Conservation (phyloP, 1,140 invertebrate species). For the Lycorma delicatula region DNA sequence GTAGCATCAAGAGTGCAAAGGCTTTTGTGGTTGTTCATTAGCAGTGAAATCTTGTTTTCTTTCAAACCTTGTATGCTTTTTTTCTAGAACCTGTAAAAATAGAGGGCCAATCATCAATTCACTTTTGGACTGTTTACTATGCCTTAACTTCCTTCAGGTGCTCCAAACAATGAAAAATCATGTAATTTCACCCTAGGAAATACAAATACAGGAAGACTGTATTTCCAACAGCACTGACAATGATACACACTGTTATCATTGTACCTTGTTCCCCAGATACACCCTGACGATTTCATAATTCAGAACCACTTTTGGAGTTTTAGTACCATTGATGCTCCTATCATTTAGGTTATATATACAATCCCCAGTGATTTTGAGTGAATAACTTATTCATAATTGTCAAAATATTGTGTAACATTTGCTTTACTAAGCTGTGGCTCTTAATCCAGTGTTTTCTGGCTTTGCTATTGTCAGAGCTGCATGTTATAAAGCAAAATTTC, state of each 20-base stretch:
- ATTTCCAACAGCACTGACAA: constrained; percentile 29
- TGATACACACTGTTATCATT: constrained; percentile 26
- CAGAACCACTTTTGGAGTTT: constrained; percentile 30
- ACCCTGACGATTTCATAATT: constrained; percentile 20
- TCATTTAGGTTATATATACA: constrained; percentile 31
- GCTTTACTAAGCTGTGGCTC: constrained; percentile 29
- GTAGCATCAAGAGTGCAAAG: too few relatives aligned
- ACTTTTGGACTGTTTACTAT: constrained; percentile 12
- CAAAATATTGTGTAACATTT: constrained; percentile 25
- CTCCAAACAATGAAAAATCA: constrained; percentile 28
- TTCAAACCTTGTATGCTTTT: neutral
- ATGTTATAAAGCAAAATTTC: too few relatives aligned
- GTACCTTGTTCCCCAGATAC: constrained; percentile 29
- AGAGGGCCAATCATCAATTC: constrained; percentile 13
- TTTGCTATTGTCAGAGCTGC: too few relatives aligned
- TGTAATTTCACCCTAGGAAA: constrained; percentile 30
- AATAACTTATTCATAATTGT: constrained; percentile 21
- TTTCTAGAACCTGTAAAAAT: constrained; percentile 4
- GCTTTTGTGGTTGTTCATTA: neutral
- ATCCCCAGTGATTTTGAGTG: neutral
- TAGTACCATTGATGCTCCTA: constrained; percentile 29
- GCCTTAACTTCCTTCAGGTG: constrained; percentile 27
- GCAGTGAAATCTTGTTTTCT: neutral
- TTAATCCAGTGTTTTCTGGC: constrained; percentile 31
- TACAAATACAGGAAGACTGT: constrained; percentile 31